Evolutionary conservation across 2,797 vertebrate species (phyloP).

Genomic region (Cetoscarus ocellatus): DNA sequence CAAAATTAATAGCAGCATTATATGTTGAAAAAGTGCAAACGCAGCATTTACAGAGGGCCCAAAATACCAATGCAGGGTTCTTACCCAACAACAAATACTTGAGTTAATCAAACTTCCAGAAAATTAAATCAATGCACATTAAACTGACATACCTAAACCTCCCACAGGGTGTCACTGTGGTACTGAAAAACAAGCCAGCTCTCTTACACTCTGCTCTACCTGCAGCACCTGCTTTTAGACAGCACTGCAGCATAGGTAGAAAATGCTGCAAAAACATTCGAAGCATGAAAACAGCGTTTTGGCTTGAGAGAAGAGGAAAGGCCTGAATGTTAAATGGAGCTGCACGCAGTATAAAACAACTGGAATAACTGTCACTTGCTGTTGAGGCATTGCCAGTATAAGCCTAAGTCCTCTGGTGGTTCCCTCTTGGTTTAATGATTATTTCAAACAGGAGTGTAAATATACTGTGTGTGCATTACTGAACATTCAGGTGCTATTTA

Average conservation of each 20-base stretch:
- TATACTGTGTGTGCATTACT: not conserved
- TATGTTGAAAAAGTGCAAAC: no score
- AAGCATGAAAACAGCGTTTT: not conserved
- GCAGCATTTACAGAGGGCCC: no score
- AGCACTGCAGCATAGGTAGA: slow-evolving; percentile 19
- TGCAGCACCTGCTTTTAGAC: slow-evolving; percentile 13
- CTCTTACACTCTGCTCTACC: not conserved
- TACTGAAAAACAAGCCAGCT: not conserved
- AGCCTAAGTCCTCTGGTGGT: not conserved
- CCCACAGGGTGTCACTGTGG: slow-evolving; percentile 70
- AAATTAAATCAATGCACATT: not conserved
- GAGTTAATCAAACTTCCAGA: not conserved
- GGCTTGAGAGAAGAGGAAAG: not conserved
- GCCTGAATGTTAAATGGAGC: not conserved
- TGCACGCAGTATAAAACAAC: not conserved
- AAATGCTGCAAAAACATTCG: slow-evolving; percentile 21
- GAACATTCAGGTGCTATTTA: not conserved
- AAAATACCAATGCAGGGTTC: no score
- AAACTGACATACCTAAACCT: not conserved
- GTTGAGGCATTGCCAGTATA: not conserved
- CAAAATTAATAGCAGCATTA: no score
- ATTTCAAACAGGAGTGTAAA: not conserved
- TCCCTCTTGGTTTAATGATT: not conserved
- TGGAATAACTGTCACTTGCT: not conserved
- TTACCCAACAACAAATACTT: no score